Base-by-base conservation (phyloP, 2,797 vertebrate species). In the Valencia hispanica region DNA sequence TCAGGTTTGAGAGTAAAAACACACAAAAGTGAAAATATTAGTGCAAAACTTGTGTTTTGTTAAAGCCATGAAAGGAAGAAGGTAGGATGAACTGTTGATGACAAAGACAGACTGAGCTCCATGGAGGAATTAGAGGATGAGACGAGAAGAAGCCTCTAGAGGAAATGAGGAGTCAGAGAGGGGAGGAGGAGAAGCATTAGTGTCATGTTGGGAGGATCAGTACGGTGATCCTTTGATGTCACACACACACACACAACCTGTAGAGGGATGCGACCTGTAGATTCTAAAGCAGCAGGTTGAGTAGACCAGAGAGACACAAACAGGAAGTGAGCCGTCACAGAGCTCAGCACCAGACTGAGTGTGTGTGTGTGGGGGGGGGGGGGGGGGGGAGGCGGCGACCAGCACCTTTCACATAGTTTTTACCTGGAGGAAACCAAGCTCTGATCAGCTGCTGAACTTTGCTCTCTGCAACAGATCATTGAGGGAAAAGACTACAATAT, bases 211-310 rank as follows among this genome's bases (percentile, higher is more conserved):
- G 41, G 85, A 86, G 83, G 84, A 88, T 83, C 75, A 75, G 84
- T n/a, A 17, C 79, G 81, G 25, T 55, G 75, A 74, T 48, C 17
- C 82, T 89, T 89, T 89, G 85, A 91, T 84, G 83, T 89, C 59
- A 65, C 41, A 70, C 70, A 59, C 65, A 59, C 53, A 53, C 55
- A 71, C 22, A 74, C 78, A 51, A 57, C 70, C 68, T 61, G 80
- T 72, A 70, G 61, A 75, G 68, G 4, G 80, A 85, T 68, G 73
- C 0, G n/a, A 81, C 87, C 83, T 86, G 86, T 76, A 77, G 86
- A 84, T 84, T 74, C 27, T 14, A 27, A 79, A 73, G 41, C 89
- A 87, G 87, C 89, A 79, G 84, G 87, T 11, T 39, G 34, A 63
- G 72, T 65, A 77, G 86, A 83, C 72, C 75, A 81, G 79, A 89